Conservation (phyloP, 2,113 vertebrate genomes). For the Eptesicus fuscus region DNA sequence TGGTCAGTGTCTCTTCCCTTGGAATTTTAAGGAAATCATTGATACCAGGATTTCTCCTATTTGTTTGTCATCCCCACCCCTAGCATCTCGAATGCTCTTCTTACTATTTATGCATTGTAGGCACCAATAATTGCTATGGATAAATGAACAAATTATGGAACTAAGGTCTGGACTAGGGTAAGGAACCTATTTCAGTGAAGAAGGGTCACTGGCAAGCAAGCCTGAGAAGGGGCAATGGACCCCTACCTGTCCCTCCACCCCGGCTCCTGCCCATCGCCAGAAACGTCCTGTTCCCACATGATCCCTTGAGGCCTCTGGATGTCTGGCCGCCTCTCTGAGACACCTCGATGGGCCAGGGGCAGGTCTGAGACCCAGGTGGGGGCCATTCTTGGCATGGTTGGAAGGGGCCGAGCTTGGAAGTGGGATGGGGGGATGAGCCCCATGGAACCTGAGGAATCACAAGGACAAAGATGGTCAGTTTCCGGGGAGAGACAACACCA, state of each 20-base stretch:
- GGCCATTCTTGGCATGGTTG: slow-evolving; percentile 45
- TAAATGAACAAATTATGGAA: not conserved
- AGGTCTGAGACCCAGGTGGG: slow-evolving; percentile 48
- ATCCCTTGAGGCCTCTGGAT: slow-evolving; percentile 29
- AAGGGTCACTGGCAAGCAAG: not conserved
- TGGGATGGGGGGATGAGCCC: slow-evolving; percentile 77
- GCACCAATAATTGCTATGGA: not conserved
- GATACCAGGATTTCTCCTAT: not conserved
- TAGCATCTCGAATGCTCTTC: not conserved
- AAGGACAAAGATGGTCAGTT: slow-evolving; percentile 14
- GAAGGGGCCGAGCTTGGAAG: slow-evolving; percentile 68
- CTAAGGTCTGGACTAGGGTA: not conserved
- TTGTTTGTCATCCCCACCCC: not conserved
- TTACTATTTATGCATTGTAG: not conserved
- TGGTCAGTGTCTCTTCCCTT: not conserved
- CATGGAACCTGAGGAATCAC: slow-evolving; percentile 56
- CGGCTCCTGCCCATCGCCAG: not conserved
- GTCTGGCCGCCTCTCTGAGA: slow-evolving; percentile 53
- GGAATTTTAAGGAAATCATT: not conserved
- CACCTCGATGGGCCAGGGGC: not conserved
- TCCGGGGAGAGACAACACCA: not conserved
- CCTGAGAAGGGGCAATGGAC: not conserved
- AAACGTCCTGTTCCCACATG: not conserved
- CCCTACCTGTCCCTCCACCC: slow-evolving; percentile 67
- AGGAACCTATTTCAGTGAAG: not conserved